Percentiles rank a stretch among this genome's conserved stretches.
Evolutionary conservation across 2,888 invertebrate genomes (phyloP).

Genomic region (Drosophila mercatorum): DNA sequence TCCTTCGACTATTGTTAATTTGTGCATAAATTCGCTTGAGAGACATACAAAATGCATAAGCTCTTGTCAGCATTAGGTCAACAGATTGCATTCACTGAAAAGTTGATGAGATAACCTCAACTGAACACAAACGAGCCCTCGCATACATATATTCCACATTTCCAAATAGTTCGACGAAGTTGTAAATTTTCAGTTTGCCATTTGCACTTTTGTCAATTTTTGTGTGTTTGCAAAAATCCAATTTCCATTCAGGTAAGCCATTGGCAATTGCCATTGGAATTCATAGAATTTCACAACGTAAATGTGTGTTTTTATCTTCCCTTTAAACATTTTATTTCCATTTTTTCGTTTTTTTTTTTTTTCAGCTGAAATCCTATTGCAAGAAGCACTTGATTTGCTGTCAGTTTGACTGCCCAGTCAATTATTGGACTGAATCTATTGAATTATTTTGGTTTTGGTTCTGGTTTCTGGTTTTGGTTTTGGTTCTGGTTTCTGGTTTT

Average conservation of each 20-base stretch:
- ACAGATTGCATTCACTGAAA: background rate
- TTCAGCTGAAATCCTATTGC: background rate
- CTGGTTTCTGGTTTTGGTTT: slow-evolving; percentile 11
- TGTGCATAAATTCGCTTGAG: no score
- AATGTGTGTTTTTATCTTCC: slow-evolving; percentile 22
- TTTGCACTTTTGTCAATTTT: slow-evolving; percentile 1
- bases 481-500: slow-evolving; percentile 9
- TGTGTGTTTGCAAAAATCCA: slow-evolving; percentile 6
- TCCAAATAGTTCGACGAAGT: background rate
- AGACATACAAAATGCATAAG: background rate
- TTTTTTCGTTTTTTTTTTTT: background rate
- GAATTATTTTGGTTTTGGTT: slow-evolving; percentile 11
- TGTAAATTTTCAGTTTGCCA: slow-evolving; percentile 1
- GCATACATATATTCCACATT: background rate
- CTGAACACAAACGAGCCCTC: background rate
- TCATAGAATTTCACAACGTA: slow-evolving; percentile 23
- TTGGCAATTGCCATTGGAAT: slow-evolving; percentile 26
- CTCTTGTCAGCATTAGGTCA: background rate
- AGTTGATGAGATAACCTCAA: background rate
- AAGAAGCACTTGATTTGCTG: slow-evolving; percentile 26
- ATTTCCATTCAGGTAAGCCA: slow-evolving; percentile 27
- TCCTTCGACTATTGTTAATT: background rate
- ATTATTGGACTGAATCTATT: slow-evolving; percentile 11
- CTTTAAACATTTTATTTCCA: slow-evolving; percentile 2
- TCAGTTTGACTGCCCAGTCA: slow-evolving; percentile 23